Evolutionary conservation across 2,797 vertebrate genomes (phyloP).

Genomic region (Morelia viridis): DNA sequence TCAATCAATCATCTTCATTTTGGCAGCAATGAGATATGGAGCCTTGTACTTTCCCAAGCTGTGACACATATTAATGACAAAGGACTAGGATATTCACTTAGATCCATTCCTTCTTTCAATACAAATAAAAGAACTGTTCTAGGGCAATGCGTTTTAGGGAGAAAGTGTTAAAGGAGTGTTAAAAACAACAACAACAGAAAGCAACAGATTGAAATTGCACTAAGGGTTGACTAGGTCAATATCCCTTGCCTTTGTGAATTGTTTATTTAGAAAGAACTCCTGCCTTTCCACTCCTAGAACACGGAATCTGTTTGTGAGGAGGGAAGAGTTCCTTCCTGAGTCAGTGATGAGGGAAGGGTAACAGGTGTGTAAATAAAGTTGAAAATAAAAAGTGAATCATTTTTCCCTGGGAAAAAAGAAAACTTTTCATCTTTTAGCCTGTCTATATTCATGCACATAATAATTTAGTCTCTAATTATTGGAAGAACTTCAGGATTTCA

Average conservation of each 20-base stretch:
- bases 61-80: constrained; percentile 17
- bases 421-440: neutral
- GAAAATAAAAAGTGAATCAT: neutral
- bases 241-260: constrained; percentile 64
- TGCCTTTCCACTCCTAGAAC: constrained; percentile 77
- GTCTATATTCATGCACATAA: too few species aligned
- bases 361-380: neutral
- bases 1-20: neutral
- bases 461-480: neutral
- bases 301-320: constrained; percentile 76
- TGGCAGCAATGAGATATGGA: neutral
- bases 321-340: constrained; percentile 67
- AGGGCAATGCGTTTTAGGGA: neutral
- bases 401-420: neutral
- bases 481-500: neutral
- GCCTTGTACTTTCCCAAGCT: neutral
- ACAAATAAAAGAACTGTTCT: constrained; percentile 2
- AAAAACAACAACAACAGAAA: constrained; percentile 37
- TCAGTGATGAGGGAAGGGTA: constrained; percentile 48
- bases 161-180: constrained; percentile 50
- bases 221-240: constrained; percentile 64
- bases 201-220: constrained; percentile 56
- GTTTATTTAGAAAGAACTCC: constrained; percentile 64
- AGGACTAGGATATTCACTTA: constrained; percentile 19
- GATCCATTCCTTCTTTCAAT: constrained; percentile 32